Evolutionary conservation across 2,888 invertebrate genomes (phyloP), one percentile per base, ranked within the genome.

Genomic region (Himalopsyche anomala): DNA sequence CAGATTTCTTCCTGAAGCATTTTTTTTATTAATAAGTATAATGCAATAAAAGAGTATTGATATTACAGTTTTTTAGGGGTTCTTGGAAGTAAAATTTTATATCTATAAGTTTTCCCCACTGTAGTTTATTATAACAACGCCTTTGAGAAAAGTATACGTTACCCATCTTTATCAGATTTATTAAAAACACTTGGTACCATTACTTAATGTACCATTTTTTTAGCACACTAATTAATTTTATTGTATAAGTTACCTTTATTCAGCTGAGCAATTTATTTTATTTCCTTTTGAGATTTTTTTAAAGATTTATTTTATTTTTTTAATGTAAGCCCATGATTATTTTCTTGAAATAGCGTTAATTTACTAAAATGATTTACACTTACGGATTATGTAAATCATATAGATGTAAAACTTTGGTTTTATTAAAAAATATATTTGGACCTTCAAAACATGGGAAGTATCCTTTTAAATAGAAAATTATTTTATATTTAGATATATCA

Each of bases 1-100:
- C 74, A 74, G 74, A 74, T 74, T 74, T 74, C 74, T 38, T 74
- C 74, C 38, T 38, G 9, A 38, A 12, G 74, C 74, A 12, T 12
- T 74, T 74, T 69, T 45, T 74, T 74, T 74, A 74, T 74, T 74
- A 74, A 74, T 74, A 74, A 74, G 74, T 74, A 74, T 74, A 74
- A 74, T 38, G 74, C 74, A 74, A 74, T 74, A 74, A 74, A 74
- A 74, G 36, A 74, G 74, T 74, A 74, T 74, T 38, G 74, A 74
- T 74, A 74, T 74, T 74, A 74, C 74, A 74, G 74, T 74, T 74
- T 74, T 62, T 74, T 74, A 74, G 74, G 74, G 74, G 8, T 74
- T 74, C 74, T 12, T 36, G 36, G 74, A 74, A 74, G 74, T 74
- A 74, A 74, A 38, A 38, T 74, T 74, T 38, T 74, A 74, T 74